These are phyloP conservation scores for Tenebrosternarchus preto DNA, from an alignment of 2,113 vertebrate species.

Conservation along the genomic window DNA sequence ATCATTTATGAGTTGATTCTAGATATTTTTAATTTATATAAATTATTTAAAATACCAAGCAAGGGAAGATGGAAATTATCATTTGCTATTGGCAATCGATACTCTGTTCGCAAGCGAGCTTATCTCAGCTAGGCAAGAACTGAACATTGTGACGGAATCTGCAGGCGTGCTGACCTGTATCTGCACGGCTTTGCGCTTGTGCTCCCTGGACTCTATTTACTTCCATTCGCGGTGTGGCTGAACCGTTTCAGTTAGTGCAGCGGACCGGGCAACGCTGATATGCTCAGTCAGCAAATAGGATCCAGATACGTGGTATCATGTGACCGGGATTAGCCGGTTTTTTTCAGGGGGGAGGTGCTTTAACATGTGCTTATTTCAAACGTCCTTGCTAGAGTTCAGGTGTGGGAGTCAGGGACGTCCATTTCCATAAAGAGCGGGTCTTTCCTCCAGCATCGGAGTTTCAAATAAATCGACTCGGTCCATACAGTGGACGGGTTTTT, in stretches of 20 bases:
- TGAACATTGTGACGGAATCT: not conserved
- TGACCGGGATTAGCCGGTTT: conserved; percentile 29
- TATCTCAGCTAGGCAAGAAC: not conserved
- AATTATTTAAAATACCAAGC: too few relatives aligned
- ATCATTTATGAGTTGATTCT: too few relatives aligned
- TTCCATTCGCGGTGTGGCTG: not conserved
- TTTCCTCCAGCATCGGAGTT: not conserved
- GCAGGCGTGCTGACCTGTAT: not conserved
- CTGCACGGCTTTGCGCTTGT: not conserved
- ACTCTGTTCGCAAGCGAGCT: not conserved
- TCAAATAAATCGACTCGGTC: conserved; percentile 2
- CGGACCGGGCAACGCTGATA: not conserved
- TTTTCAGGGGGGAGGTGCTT: not conserved
- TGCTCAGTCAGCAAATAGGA: conserved; percentile 55
- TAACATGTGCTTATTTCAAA: conserved; percentile 31
- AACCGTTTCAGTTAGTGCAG: not conserved
- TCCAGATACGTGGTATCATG: conserved; percentile 41
- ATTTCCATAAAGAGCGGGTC: not conserved
- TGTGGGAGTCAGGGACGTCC: not conserved
- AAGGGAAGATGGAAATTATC: not conserved
- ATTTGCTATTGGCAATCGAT: not conserved
- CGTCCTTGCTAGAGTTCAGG: not conserved
- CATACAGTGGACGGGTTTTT: not conserved
- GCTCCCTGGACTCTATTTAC: not conserved
- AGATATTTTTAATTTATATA: too few relatives aligned